phyloP scores from a whole-genome alignment of 2,888 invertebrate genomes.

The Drosophila eohydei region DNA sequence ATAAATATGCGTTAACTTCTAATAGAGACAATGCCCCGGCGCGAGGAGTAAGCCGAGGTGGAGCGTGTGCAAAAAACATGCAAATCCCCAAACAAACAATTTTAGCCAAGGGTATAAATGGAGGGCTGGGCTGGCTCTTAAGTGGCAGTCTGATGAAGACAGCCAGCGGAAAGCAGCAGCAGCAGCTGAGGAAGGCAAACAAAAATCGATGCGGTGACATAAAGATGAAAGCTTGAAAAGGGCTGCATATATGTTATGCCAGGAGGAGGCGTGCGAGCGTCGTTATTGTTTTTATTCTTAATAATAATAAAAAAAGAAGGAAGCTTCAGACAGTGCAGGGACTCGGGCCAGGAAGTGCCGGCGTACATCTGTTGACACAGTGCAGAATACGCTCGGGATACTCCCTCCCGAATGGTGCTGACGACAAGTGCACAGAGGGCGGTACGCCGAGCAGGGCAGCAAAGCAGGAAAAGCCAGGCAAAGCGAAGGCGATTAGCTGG shows the following conservation, averaged over 20 bases:
- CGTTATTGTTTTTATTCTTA: conserved; percentile 69
- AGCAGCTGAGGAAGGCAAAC: conserved; percentile 25
- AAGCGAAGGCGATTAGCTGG: conserved; percentile 38
- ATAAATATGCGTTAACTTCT: conserved; percentile 80
- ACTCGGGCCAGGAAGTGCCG: conserved; percentile 14
- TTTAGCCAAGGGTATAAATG: conserved; percentile 69
- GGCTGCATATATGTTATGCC: conserved; percentile 35
- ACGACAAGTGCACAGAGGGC: conserved; percentile 22
- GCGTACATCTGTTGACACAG: conserved; percentile 40
- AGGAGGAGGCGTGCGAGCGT: conserved; percentile 38
- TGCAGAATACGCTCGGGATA: conserved; percentile 31
- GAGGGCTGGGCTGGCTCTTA: conserved; percentile 42
- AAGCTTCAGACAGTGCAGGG: conserved; percentile 21
- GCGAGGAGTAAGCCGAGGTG: conserved; percentile 2
- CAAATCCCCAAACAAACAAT: conserved; percentile 80
- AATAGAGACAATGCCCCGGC: conserved; percentile 58
- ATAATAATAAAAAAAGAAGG: conserved; percentile 38
- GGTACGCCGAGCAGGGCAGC: not conserved
- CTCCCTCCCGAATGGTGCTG: not conserved
- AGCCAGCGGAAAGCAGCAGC: conserved; percentile 37
- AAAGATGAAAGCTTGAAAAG: conserved; percentile 72
- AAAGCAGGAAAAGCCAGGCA: conserved; percentile 4
- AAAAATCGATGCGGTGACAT: conserved; percentile 74
- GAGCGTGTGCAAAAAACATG: conserved; percentile 72
- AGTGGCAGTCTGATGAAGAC: conserved; percentile 65